Evolutionary conservation across 2,888 invertebrate genomes (phyloP).

Genomic region (Tetanocera ferruginea): DNA sequence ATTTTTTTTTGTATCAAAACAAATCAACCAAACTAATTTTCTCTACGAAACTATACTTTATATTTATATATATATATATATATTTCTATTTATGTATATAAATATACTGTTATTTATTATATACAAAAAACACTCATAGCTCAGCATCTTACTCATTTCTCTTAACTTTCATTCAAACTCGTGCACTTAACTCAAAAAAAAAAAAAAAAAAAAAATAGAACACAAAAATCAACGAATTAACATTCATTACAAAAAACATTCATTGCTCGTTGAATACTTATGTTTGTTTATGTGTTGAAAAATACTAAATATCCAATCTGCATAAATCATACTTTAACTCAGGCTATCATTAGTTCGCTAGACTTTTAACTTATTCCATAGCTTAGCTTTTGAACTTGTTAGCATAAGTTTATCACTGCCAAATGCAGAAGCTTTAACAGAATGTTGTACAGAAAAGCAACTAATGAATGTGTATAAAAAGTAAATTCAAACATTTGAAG

Average conservation of each 20-base stretch:
- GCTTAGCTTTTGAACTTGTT: background rate
- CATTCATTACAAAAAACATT: conserved; percentile 25
- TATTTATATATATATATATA: conserved; percentile 1
- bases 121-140: conserved; percentile 40
- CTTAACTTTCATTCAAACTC: conserved; percentile 33
- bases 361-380: background rate
- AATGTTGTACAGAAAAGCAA: too few species aligned
- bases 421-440: too few species aligned
- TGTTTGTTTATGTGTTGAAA: background rate
- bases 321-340: background rate
- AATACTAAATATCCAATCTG: background rate
- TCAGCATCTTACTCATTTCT: conserved; percentile 45
- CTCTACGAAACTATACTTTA: background rate
- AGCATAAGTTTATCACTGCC: too few species aligned
- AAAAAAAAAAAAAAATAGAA: conserved; percentile 32
- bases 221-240: conserved; percentile 45
- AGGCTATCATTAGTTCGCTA: background rate
- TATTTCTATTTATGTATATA: background rate
- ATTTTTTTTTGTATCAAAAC: background rate
- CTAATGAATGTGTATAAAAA: too few species aligned
- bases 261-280: conserved; percentile 2
- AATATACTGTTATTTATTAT: conserved; percentile 25
- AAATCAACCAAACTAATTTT: background rate
- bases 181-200: conserved; percentile 15
- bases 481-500: too few species aligned